Base-by-base conservation (phyloP, 1,140 invertebrate species). In the Zaprionus africanus region DNA sequence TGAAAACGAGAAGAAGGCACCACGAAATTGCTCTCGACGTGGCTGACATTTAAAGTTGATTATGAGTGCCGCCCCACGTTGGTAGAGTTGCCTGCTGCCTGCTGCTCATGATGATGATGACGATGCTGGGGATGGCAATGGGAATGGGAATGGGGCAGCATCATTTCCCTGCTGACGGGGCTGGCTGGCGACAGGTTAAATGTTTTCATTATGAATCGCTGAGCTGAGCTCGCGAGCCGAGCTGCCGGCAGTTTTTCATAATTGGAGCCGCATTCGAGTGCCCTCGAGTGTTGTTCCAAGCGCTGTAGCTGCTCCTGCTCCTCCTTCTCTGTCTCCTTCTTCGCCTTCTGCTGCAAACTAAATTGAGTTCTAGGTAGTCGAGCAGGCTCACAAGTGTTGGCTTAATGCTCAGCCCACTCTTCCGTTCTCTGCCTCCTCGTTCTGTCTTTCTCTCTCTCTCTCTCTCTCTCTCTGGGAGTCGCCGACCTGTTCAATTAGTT, bases 191-290 rank as follows among this genome's bases (percentile, higher is more conserved):
- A 90, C 87, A 90, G 87, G 87, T 90, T 90, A 90, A 90, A 90
- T 87, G 87, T 91, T 90, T 90, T 90, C 83, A 90, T 90, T 90
- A 91, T 90, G 82, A 91, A 71, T 83, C 65, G 74, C 67, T 78
- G 78, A 62, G 36, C 75, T 71, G 65, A 82, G 62, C 76, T 82
- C 43, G 22, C 31, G 31, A 34, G 31, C 28, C 31, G 34, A 43
- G 81, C 62, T 85, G 63, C 34, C 49, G 62, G 38, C 64, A 51
- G 53, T 85, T 82, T 74, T 66, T 78, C 78, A 83, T 91, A 91
- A 91, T 91, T 91, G 81, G 83, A 88, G 78, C 83, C 83, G 88
- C 72, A 83, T 78, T 91, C 83, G 81, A 91, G 88, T 81, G 83
- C 68, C 72, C 75, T 82, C 57, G 72, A 81, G 79, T 75, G 58